Conservation (phyloP, 2,113 vertebrate species). For the Herpailurus yagouaroundi region DNA sequence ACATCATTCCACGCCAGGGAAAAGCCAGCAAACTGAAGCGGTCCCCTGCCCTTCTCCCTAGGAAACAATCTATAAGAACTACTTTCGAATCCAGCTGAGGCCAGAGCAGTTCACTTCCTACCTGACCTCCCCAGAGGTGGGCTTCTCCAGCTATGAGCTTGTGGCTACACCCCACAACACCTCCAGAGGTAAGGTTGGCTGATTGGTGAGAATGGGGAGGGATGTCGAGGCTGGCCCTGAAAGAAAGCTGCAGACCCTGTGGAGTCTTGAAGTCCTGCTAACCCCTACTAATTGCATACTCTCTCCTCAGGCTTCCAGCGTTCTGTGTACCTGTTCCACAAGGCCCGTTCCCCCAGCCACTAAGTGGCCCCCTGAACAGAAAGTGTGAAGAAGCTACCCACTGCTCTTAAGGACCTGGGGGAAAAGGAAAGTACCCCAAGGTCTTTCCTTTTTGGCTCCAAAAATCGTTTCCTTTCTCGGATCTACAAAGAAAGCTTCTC, state of each 20-base stretch:
- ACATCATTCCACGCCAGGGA: background rate
- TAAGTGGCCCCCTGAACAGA: constrained; percentile 70
- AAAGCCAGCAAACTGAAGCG: background rate
- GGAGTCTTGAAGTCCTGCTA: background rate
- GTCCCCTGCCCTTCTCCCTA: constrained; percentile 56
- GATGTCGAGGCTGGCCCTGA: background rate
- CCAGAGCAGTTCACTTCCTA: constrained; percentile 91
- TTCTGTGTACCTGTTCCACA: constrained; percentile 91
- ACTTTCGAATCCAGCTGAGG: constrained; percentile 86
- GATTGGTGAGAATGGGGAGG: background rate
- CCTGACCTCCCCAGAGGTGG: constrained; percentile 89
- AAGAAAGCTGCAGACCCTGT: background rate
- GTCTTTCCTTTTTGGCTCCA: constrained; percentile 65
- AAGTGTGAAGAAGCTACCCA: constrained; percentile 57
- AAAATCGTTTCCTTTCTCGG: constrained; percentile 66
- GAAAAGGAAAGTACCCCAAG: constrained; percentile 45
- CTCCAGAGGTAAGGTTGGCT: constrained; percentile 85
- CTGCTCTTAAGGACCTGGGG: constrained; percentile 66
- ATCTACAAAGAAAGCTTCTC: constrained; percentile 75
- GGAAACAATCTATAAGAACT: constrained; percentile 88
- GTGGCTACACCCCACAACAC: constrained; percentile 88
- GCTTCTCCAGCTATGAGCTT: constrained; percentile 91
- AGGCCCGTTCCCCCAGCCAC: constrained; percentile 82
- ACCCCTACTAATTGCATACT: background rate
- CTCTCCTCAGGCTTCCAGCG: constrained; percentile 86